Evolutionary conservation across 2,113 vertebrate genomes (phyloP).

Genomic region (Oreochromis spilurus): DNA sequence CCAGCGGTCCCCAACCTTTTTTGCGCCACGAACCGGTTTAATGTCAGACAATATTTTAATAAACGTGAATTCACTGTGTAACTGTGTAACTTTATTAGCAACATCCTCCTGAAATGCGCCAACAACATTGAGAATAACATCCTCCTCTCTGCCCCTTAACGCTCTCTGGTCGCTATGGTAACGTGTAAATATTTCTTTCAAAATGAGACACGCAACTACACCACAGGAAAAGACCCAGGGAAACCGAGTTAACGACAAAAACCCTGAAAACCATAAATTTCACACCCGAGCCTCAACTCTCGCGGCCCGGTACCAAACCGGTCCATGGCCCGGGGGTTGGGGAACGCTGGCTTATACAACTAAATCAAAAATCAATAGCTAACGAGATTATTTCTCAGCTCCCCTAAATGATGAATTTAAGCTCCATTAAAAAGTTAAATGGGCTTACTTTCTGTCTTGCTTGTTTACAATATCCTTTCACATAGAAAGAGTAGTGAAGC

Average conservation of each 20-base stretch:
- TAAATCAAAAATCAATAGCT: not conserved
- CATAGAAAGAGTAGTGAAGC: not conserved
- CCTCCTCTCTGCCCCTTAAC: not conserved
- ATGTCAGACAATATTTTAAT: not conserved
- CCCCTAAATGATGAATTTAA: not conserved
- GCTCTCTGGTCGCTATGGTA: not conserved
- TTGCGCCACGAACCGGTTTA: rapidly evolving
- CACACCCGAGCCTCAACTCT: not conserved
- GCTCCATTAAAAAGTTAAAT: not conserved
- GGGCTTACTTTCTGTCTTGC: not conserved
- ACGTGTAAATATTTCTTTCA: rapidly evolving
- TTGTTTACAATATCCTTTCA: not conserved
- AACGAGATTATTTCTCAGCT: not conserved
- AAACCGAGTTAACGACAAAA: not conserved
- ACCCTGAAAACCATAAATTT: not conserved
- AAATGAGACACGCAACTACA: too few relatives aligned
- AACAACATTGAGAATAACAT: not conserved
- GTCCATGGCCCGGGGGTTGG: not conserved
- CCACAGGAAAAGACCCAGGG: too few relatives aligned
- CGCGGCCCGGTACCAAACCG: not conserved
- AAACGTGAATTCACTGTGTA: not conserved
- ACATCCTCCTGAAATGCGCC: rapidly evolving
- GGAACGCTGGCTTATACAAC: rapidly evolving
- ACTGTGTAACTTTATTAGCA: not conserved
- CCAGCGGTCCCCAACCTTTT: rapidly evolving